These are phyloP conservation scores for Acheta domesticus DNA, from an alignment of 2,888 invertebrate species.

Conservation along the genomic window DNA sequence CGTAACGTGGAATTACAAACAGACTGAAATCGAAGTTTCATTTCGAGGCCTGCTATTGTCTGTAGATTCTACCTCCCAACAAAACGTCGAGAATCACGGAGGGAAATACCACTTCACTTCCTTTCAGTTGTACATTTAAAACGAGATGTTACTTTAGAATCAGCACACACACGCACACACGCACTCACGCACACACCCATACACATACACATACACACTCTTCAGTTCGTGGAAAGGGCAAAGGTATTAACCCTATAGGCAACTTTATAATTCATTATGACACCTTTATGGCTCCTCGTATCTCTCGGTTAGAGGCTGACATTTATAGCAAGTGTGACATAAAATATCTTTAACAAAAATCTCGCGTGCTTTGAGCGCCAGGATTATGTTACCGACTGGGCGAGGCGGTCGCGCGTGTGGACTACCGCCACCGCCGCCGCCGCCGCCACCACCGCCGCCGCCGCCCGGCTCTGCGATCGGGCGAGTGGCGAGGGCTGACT, in stretches of 20 bases:
- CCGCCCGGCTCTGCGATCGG: neutral
- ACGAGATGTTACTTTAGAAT: no score
- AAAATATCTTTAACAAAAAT: neutral
- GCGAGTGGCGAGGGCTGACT: neutral
- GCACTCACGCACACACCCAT: no score
- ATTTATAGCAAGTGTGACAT: slow-evolving; percentile 4
- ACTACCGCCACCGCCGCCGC: neutral
- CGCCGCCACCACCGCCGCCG: neutral
- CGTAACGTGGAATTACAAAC: no score
- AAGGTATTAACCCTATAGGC: neutral
- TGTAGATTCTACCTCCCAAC: no score
- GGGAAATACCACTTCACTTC: no score
- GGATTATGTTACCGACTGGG: neutral
- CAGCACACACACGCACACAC: no score
- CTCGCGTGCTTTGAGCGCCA: neutral
- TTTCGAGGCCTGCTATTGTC: no score
- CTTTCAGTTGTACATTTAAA: no score
- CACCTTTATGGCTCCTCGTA: neutral
- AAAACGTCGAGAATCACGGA: no score
- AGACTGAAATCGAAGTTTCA: no score
- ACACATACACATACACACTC: no score
- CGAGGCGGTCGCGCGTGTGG: neutral
- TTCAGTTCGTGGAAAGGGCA: neutral
- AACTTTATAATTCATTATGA: slow-evolving; percentile 10
- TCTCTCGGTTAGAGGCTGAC: slow-evolving; percentile 9